phyloP scores from a whole-genome alignment of 1,140 invertebrate genomes.

The Mycetomoellerius zeteki region DNA sequence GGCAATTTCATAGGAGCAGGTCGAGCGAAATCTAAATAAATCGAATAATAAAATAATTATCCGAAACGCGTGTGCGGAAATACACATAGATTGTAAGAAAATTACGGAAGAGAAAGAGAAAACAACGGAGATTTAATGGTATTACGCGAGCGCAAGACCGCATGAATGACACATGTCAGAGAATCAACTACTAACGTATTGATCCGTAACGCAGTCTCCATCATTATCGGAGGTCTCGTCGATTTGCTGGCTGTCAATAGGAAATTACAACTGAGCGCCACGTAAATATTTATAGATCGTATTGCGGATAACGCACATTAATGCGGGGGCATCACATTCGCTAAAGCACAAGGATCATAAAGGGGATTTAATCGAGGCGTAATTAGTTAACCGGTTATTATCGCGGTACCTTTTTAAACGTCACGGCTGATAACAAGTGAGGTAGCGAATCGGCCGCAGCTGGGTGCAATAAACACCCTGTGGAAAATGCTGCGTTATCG shows the following conservation, averaged over 20 bases:
- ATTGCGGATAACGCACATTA: conserved; percentile 46
- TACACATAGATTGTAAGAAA: not conserved
- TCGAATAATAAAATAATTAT: not conserved
- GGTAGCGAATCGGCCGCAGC: not conserved
- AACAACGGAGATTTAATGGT: not conserved
- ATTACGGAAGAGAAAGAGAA: not conserved
- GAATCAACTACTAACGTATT: conserved; percentile 39
- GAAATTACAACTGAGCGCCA: conserved; percentile 58
- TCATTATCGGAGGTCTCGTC: conserved; percentile 49
- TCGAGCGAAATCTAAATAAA: not conserved
- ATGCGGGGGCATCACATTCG: conserved; percentile 11
- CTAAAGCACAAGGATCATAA: conserved; percentile 11
- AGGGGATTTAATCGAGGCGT: conserved; percentile 58
- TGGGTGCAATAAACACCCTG: conserved; percentile 37
- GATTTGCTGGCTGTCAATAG: conserved; percentile 57
- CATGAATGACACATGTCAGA: conserved; percentile 27
- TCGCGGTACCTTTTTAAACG: conserved; percentile 13
- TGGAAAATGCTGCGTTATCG: conserved; percentile 57
- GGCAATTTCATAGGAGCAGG: not conserved
- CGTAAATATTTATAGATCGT: conserved; percentile 60
- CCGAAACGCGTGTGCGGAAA: not conserved
- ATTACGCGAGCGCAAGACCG: not conserved
- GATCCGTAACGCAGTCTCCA: conserved; percentile 54
- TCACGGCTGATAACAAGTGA: conserved; percentile 46
- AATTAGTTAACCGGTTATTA: conserved; percentile 62